phyloP scores from a whole-genome alignment of 92 coral and sea anemone species.

The Paramuricea clavata region DNA sequence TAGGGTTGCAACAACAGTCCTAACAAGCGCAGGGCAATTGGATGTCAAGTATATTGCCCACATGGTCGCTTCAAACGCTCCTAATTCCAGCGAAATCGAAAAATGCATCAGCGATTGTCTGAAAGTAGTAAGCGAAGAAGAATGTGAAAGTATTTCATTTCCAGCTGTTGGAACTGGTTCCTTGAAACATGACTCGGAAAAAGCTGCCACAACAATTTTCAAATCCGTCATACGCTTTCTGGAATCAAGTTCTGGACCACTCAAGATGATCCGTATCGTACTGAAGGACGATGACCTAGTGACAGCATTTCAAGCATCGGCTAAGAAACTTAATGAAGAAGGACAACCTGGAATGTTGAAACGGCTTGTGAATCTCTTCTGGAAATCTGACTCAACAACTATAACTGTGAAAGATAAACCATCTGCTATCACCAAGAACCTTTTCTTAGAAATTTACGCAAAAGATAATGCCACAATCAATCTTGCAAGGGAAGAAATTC shows the following conservation, averaged over 20 bases:
- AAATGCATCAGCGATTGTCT: constrained; percentile 63
- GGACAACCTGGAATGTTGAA: constrained; percentile 39
- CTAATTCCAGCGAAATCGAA: constrained; percentile 46
- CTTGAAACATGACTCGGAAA: constrained; percentile 31
- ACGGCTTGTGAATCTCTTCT: not conserved
- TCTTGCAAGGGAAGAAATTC: constrained; percentile 49
- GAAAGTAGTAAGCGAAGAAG: constrained; percentile 33
- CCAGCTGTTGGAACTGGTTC: constrained; percentile 89
- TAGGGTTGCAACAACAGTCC: constrained; percentile 31
- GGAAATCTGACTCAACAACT: not conserved
- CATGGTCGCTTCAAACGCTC: constrained; percentile 44
- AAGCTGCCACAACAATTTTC: constrained; percentile 68
- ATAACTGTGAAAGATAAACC: not conserved
- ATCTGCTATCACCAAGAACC: not conserved
- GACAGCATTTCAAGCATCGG: constrained; percentile 34
- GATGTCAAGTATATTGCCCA: constrained; percentile 61
- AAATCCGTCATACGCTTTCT: constrained; percentile 69
- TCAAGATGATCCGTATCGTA: constrained; percentile 70
- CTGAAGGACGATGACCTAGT: constrained; percentile 45
- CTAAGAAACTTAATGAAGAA: constrained; percentile 15
- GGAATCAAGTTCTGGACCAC: constrained; percentile 50
- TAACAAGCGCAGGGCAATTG: constrained; percentile 69
- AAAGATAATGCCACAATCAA: constrained; percentile 32
- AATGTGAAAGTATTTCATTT: constrained; percentile 67
- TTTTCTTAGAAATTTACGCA: constrained; percentile 29